A percentile compares a stretch with the other conserved stretches of the same genome.
These are phyloP conservation scores for Psittacula cyanocephala DNA, from an alignment of 2,113 vertebrate genomes.

Conservation along the genomic window DNA sequence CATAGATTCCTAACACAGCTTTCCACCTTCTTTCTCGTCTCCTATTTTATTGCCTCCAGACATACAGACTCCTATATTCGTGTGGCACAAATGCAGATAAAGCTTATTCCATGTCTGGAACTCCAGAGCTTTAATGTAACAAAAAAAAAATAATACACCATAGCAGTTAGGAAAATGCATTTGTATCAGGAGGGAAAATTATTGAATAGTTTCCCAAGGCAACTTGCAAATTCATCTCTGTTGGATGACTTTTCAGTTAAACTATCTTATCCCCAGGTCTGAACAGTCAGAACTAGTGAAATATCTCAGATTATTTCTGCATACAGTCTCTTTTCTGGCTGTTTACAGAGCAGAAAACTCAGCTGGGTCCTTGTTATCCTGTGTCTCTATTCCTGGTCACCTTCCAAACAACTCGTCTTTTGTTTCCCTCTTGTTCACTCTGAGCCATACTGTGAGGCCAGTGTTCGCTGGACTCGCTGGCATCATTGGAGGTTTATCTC, in stretches of 20 bases:
- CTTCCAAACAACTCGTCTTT: neutral
- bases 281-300: neutral
- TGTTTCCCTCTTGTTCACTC: neutral
- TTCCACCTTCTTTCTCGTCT: neutral
- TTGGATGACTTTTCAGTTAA: neutral
- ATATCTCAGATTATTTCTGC: neutral
- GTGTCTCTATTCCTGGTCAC: neutral
- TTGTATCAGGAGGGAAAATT: neutral
- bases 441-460: fast-evolving
- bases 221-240: neutral
- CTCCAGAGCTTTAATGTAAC: neutral
- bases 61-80: neutral
- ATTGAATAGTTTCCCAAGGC: neutral
- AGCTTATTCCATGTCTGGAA: neutral
- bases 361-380: fast-evolving
- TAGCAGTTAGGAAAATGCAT: neutral
- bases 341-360: neutral
- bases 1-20: neutral
- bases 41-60: neutral
- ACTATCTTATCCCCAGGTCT: neutral
- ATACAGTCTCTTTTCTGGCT: neutral
- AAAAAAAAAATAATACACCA: neutral
- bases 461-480: neutral
- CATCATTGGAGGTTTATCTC: neutral
- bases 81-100: neutral